These are phyloP conservation scores for Sphaerophoria rueppellii DNA, from an alignment of 2,888 invertebrate species.

Conservation along the genomic window DNA sequence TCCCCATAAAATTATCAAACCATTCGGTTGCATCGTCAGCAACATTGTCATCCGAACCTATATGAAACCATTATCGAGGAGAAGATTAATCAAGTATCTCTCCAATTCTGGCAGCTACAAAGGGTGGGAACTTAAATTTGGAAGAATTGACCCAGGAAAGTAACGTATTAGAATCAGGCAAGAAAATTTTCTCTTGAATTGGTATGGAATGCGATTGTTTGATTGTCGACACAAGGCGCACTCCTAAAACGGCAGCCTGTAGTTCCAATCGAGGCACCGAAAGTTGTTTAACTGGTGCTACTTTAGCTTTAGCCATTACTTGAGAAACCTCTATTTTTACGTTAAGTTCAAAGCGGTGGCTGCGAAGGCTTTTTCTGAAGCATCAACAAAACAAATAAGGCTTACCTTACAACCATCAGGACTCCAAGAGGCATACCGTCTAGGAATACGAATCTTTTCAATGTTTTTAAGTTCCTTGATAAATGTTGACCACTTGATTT, in stretches of 20 bases:
- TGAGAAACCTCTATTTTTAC: conserved; percentile 4
- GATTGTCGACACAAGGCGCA: background rate
- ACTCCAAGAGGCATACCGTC: background rate
- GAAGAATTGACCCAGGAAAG: conserved; percentile 10
- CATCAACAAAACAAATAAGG: conserved; percentile 17
- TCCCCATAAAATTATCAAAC: background rate
- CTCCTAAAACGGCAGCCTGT: conserved; percentile 17
- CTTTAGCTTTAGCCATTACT: conserved; percentile 8
- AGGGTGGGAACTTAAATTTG: background rate
- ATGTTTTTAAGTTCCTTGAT: conserved; percentile 14
- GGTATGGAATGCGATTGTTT: background rate
- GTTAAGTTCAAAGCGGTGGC: conserved; percentile 1
- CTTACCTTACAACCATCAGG: conserved; percentile 13
- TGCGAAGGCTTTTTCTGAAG: conserved; percentile 11
- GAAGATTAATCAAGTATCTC: background rate
- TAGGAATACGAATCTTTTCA: background rate
- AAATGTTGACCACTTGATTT: no score
- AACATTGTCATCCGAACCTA: background rate
- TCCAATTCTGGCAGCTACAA: background rate
- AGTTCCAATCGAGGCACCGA: conserved; percentile 11
- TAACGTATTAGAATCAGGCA: conserved; percentile 12
- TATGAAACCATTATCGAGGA: background rate
- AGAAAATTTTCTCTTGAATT: background rate
- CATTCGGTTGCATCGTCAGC: background rate
- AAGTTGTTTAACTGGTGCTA: conserved; percentile 1